These are phyloP conservation scores for Dione vanillae DNA, from an alignment of 2,888 invertebrate genomes.

Conservation along the genomic window DNA sequence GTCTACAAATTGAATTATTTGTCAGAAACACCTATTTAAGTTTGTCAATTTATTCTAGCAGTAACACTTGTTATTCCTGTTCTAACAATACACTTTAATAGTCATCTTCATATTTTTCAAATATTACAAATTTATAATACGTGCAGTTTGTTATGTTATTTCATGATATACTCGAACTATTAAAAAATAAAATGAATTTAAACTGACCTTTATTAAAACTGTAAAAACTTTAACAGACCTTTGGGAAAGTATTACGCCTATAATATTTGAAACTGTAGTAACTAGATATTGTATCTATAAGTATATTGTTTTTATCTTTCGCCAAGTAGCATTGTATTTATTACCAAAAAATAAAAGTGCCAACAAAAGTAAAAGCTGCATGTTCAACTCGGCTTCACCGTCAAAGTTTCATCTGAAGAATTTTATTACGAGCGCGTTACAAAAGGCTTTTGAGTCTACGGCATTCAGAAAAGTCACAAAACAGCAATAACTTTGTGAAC, in stretches of 20 bases:
- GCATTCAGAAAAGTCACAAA: conserved; percentile 28
- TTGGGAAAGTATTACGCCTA: too few species aligned
- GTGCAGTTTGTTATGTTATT: too few species aligned
- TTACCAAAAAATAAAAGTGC: conserved; percentile 25
- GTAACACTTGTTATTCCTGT: background rate
- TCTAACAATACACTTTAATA: background rate
- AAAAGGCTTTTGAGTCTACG: conserved; percentile 25
- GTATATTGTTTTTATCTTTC: background rate
- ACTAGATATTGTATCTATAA: background rate
- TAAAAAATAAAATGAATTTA: too few species aligned
- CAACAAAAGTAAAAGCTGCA: conserved; percentile 28
- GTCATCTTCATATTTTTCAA: background rate
- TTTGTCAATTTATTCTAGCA: background rate
- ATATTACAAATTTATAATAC: too few species aligned
- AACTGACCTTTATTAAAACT: too few species aligned
- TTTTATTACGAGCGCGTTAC: conserved; percentile 32
- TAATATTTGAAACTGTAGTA: too few species aligned
- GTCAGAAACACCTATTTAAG: conserved; percentile 12
- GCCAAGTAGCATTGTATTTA: conserved; percentile 10
- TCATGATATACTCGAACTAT: too few species aligned
- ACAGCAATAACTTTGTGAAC: conserved; percentile 28
- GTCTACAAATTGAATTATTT: conserved; percentile 16
- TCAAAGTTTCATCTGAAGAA: conserved; percentile 37
- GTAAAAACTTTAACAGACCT: too few species aligned
- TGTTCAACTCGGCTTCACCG: conserved; percentile 26